These are phyloP conservation scores for Margarornis squamiger DNA, from an alignment of 2,797 vertebrate genomes.

Conservation along the genomic window DNA sequence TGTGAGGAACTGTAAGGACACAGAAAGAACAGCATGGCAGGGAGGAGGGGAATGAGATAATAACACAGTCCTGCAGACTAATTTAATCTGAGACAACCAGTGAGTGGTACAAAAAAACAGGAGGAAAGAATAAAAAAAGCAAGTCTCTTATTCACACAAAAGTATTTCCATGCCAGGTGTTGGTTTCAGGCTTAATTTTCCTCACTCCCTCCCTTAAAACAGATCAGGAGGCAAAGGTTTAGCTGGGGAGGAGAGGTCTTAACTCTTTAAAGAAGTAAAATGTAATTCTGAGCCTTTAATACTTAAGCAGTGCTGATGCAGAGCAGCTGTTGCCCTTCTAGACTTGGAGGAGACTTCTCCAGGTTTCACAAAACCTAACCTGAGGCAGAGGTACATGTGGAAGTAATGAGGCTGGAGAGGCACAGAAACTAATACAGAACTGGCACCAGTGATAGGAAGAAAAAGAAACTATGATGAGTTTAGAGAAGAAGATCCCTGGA, in stretches of 20 bases:
- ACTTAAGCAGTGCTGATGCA: neutral
- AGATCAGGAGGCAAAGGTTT: neutral
- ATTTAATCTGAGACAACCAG: conserved; percentile 19
- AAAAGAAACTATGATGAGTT: neutral
- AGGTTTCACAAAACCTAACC: neutral
- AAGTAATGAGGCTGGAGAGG: neutral
- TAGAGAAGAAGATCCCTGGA: neutral
- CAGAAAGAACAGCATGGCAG: neutral
- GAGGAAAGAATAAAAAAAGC: neutral
- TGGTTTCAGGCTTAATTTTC: neutral
- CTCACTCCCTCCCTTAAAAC: neutral
- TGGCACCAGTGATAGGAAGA: neutral
- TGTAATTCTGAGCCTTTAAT: neutral
- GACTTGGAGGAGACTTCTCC: neutral
- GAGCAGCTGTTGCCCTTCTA: neutral
- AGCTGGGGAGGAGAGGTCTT: neutral
- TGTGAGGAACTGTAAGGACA: neutral
- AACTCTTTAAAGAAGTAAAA: neutral
- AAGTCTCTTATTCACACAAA: neutral
- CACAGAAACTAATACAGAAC: neutral
- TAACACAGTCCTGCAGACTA: neutral
- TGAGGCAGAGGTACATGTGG: neutral
- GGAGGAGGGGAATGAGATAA: neutral
- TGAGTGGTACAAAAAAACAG: neutral
- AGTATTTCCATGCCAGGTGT: neutral